Conservation (phyloP, 1,140 invertebrate species). For the Psix sp. region DNA sequence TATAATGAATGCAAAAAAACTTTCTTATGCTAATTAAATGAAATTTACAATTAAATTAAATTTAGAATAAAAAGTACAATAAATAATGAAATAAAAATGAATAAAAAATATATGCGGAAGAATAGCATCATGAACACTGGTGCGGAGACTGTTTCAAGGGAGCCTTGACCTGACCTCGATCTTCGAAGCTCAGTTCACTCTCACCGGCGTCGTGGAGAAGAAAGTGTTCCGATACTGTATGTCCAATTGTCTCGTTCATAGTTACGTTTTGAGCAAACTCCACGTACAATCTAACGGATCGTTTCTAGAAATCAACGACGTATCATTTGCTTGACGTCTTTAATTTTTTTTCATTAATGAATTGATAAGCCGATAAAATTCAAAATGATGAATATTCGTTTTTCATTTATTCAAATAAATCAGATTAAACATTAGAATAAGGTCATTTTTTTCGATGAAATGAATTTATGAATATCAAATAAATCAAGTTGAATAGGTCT, state of each 20-base stretch:
- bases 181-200: conserved; percentile 75
- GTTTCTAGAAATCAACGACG: too few relatives aligned
- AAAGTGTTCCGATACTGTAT: conserved; percentile 75
- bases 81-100: conserved; percentile 1
- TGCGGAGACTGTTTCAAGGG: conserved; percentile 67
- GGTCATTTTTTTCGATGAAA: conserved; percentile 4
- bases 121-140: conserved; percentile 43
- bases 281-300: conserved; percentile 34
- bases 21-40: too few relatives aligned
- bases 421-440: conserved; percentile 9
- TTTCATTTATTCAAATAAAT: conserved; percentile 14
- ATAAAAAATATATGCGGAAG: conserved; percentile 43
- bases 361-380: too few relatives aligned
- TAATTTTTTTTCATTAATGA: too few relatives aligned
- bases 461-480: conserved; percentile 14
- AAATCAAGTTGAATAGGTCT: too few relatives aligned
- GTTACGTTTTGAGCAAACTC: conserved; percentile 58
- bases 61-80: conserved; percentile 10
- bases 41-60: conserved; percentile 3
- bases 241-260: conserved; percentile 34
- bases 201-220: conserved; percentile 74
- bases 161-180: conserved; percentile 78
- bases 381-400: background rate
- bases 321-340: too few relatives aligned
- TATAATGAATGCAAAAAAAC: too few relatives aligned